A percentile compares a stretch with the other conserved stretches of the same genome.
Evolutionary conservation across 2,888 invertebrate genomes (phyloP).

Genomic region (Lampropteryx suffumata): DNA sequence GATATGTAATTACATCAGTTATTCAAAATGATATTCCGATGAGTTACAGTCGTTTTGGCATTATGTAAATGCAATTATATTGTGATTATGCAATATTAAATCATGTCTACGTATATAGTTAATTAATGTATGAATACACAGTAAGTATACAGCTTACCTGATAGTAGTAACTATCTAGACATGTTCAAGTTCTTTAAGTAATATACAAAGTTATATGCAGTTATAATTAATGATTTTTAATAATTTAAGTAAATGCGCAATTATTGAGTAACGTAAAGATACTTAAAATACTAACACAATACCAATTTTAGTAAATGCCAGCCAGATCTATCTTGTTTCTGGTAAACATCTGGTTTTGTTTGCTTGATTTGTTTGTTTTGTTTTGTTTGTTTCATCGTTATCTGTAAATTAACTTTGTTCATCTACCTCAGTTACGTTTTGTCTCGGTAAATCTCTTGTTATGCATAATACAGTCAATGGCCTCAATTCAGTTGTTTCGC

Average conservation of each 20-base stretch:
- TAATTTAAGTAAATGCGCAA: too few relatives aligned
- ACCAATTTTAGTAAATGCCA: too few relatives aligned
- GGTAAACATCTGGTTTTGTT: too few relatives aligned
- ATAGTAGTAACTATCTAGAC: neutral
- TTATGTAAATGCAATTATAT: constrained; percentile 28
- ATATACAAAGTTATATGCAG: neutral
- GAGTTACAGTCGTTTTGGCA: constrained; percentile 45
- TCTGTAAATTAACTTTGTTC: too few relatives aligned
- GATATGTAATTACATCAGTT: constrained; percentile 60
- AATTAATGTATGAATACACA: neutral
- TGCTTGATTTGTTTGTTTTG: too few relatives aligned
- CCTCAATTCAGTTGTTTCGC: too few relatives aligned
- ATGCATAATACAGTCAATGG: too few relatives aligned
- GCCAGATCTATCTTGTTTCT: neutral
- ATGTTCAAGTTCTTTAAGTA: neutral
- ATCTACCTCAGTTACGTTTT: too few relatives aligned
- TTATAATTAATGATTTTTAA: too few relatives aligned
- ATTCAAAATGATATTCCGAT: constrained; percentile 63
- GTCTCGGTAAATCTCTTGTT: too few relatives aligned
- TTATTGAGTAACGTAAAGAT: too few relatives aligned
- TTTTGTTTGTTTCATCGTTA: too few relatives aligned
- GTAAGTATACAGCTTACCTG: neutral
- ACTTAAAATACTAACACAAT: neutral
- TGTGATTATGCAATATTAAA: neutral
- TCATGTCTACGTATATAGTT: neutral